Conservation (phyloP, 2,888 invertebrate species). For the Macrophya annulata region DNA sequence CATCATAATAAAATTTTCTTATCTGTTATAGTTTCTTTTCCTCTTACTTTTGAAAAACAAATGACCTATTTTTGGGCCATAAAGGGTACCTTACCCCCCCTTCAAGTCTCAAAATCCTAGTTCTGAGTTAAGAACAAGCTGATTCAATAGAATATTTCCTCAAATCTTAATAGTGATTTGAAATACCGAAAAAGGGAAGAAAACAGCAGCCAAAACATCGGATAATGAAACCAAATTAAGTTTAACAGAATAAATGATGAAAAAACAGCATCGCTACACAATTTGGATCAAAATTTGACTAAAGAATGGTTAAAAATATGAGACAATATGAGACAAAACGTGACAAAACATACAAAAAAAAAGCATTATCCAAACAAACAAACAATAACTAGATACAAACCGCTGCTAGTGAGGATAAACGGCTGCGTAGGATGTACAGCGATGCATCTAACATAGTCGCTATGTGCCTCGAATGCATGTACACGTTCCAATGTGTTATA, state of each 20-base stretch:
- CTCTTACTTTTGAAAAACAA: too few relatives aligned
- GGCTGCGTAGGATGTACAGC: constrained; percentile 99
- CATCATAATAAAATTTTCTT: too few relatives aligned
- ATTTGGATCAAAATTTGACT: background rate
- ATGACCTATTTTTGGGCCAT: too few relatives aligned
- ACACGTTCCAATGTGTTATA: constrained; percentile 98
- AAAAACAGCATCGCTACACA: background rate
- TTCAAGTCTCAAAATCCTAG: too few relatives aligned
- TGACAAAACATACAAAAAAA: background rate
- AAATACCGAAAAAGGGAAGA: background rate
- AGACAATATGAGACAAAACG: background rate
- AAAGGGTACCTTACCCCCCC: too few relatives aligned
- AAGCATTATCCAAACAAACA: background rate
- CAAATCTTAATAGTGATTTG: background rate
- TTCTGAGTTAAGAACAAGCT: too few relatives aligned
- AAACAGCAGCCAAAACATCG: background rate
- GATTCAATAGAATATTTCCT: too few relatives aligned
- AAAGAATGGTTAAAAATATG: background rate
- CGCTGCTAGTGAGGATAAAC: constrained; percentile 97
- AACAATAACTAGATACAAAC: constrained; percentile 81
- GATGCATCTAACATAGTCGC: constrained; percentile 98
- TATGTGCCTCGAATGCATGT: constrained; percentile 98
- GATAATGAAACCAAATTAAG: background rate
- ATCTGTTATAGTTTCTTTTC: too few relatives aligned
- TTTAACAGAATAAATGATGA: background rate